Evolutionary conservation across 2,113 vertebrate genomes (phyloP).

Genomic region (Tympanuchus pallidicinctus): DNA sequence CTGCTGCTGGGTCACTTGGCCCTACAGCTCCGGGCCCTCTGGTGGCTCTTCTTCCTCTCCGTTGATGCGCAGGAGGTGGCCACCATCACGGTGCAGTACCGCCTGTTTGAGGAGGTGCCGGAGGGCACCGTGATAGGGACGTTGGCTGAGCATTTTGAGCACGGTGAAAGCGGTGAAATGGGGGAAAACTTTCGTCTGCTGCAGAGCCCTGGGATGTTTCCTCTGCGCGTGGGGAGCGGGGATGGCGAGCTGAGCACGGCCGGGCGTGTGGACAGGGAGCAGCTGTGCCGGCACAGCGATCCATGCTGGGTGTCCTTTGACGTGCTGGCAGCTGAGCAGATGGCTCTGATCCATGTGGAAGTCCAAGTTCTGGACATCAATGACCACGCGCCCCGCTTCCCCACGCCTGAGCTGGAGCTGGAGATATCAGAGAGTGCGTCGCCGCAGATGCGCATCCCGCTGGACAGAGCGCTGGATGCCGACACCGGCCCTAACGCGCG

Average conservation of each 20-base stretch:
- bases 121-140: constrained; percentile 85
- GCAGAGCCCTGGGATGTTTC: constrained; percentile 82
- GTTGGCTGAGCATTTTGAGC: constrained; percentile 82
- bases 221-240: constrained; percentile 76
- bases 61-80: constrained; percentile 74
- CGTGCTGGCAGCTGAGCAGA: constrained; percentile 80
- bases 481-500: constrained; percentile 84
- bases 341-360: constrained; percentile 87
- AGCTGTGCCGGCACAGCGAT: constrained; percentile 84
- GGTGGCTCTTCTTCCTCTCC: constrained; percentile 70
- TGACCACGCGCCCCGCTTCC: constrained; percentile 88
- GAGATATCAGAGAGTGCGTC: constrained; percentile 91
- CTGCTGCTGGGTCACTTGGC: constrained; percentile 49
- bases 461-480: constrained; percentile 88
- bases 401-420: constrained; percentile 83
- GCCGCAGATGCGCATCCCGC: constrained; percentile 84
- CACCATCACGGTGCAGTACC: constrained; percentile 82
- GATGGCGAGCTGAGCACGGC: constrained; percentile 85
- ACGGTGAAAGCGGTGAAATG: constrained; percentile 59
- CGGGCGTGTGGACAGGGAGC: constrained; percentile 87
- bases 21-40: constrained; percentile 66
- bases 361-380: constrained; percentile 89
- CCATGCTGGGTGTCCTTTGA: constrained; percentile 88
- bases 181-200: constrained; percentile 85
- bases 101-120: constrained; percentile 86